Evolutionary conservation across 2,797 vertebrate species (phyloP), one percentile per base, ranked within the genome.

Genomic region (Margarornis squamiger): DNA sequence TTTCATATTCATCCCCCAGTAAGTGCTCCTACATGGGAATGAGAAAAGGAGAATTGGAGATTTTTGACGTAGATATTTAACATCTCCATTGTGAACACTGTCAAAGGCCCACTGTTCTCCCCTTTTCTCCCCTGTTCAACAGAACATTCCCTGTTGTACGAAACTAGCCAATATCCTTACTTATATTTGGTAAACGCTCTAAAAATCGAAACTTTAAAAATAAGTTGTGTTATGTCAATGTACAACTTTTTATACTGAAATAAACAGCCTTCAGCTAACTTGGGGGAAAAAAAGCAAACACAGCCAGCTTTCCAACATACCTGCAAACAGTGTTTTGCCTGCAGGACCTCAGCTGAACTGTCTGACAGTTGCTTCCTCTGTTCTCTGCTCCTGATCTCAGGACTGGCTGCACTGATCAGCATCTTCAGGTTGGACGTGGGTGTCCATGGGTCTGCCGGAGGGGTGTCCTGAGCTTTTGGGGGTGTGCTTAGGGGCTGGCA

Each of bases 371-470:
- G 98, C 83, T 98, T 99, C 74, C 93, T 96, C 84, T 97, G 97
- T 75, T 99, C 99, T 75, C 99, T 96, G 97, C 98, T 99, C 96
- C 99, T 98, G 88, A 99, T 99, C 97, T 99, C 99, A 0, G 99
- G 99, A 96, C 99, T 99, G 39, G 99, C 99, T 0, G 99, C 99
- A 12, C 98, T 99, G 85, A 99, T 99, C 54, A 99, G 98, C 98
- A 99, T 99, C 96, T 99, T 99, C 5, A 99, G 97, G 97, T 99
- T 99, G 36, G 99, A 99, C 4, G 99, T 99, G 0, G 99, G 99
- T 1, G 99, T 99, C 99, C 99, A 99, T 55, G 99, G 99, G n/a
- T 99, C 99, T 7, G 98, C 98, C 14, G 97, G 96, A 19, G 97
- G 84, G 3, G 32, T 92, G 75, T 99, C 98, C 45, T 97, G 97